Percentiles rank a stretch among this genome's conserved stretches.
phyloP scores from a whole-genome alignment of 1,140 invertebrate species.

The Subanguina moxae region DNA sequence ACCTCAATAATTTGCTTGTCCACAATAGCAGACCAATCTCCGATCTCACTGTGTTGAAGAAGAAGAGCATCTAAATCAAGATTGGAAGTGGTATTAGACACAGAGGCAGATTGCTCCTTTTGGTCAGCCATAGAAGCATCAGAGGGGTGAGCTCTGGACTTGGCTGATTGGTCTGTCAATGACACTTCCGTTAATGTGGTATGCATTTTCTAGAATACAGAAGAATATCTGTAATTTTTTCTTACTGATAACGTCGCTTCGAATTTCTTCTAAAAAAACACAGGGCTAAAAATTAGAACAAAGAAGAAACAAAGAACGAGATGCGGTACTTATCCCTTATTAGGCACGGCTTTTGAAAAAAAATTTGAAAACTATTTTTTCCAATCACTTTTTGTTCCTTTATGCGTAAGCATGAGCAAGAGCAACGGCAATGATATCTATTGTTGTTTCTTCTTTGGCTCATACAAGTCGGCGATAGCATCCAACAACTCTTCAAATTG shows the following conservation, averaged over 20 bases:
- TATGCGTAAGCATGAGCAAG: not conserved
- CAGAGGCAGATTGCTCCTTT: conserved; percentile 6
- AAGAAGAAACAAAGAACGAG: no score
- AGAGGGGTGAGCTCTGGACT: not conserved
- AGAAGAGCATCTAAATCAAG: not conserved
- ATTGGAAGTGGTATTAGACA: not conserved
- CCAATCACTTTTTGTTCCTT: no score
- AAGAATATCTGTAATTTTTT: no score
- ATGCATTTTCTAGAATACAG: no score
- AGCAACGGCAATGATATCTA: not conserved
- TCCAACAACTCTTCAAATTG: no score
- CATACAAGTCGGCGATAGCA: no score
- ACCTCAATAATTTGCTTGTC: conserved; percentile 8
- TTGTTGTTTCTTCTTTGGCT: no score
- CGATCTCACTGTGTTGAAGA: conserved; percentile 3
- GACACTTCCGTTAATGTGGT: not conserved
- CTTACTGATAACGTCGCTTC: no score
- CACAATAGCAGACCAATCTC: conserved; percentile 6
- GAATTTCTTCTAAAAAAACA: no score
- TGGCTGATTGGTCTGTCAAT: not conserved
- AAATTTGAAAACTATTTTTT: no score
- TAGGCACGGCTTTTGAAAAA: not conserved
- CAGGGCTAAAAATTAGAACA: no score
- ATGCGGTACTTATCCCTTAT: not conserved
- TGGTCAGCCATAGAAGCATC: not conserved